Conservation (phyloP, 2,888 invertebrate genomes). For the Drosophila anomalata region DNA sequence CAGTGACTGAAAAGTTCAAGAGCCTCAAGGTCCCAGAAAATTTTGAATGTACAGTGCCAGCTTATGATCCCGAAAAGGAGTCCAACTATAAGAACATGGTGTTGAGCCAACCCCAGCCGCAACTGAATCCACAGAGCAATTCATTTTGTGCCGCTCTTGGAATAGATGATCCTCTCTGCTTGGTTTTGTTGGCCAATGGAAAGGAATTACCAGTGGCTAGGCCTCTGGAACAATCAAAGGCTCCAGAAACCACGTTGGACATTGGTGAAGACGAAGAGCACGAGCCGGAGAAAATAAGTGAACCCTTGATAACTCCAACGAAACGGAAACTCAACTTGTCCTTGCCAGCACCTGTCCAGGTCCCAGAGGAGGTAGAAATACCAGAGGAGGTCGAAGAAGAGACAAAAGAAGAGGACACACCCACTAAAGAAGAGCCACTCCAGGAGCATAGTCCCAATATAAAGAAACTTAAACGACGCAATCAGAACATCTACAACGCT, state of each 20-base stretch:
- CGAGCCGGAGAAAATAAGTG: background rate
- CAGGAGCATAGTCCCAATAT: conserved; percentile 29
- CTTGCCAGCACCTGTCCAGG: conserved; percentile 71
- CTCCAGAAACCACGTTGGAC: conserved; percentile 45
- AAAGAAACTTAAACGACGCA: conserved; percentile 83
- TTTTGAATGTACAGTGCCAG: conserved; percentile 90
- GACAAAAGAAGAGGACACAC: background rate
- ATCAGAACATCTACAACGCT: conserved; percentile 79
- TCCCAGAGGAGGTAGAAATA: conserved; percentile 20
- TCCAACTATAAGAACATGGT: conserved; percentile 81
- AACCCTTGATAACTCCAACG: conserved; percentile 52
- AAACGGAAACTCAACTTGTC: conserved; percentile 76
- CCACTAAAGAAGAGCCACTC: background rate
- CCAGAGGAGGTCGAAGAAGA: conserved; percentile 44
- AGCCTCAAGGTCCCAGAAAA: conserved; percentile 90
- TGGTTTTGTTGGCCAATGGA: conserved; percentile 86
- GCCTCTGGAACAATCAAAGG: conserved; percentile 25
- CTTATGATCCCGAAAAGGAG: conserved; percentile 84
- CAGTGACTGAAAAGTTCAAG: conserved; percentile 87
- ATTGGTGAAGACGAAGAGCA: conserved; percentile 21
- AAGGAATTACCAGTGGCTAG: conserved; percentile 80
- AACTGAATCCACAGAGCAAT: conserved; percentile 89
- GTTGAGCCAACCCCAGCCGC: conserved; percentile 84
- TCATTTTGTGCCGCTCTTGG: conserved; percentile 88
- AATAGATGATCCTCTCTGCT: conserved; percentile 92